Base-by-base conservation (phyloP, 2,797 vertebrate genomes). In the Squalus acanthias region DNA sequence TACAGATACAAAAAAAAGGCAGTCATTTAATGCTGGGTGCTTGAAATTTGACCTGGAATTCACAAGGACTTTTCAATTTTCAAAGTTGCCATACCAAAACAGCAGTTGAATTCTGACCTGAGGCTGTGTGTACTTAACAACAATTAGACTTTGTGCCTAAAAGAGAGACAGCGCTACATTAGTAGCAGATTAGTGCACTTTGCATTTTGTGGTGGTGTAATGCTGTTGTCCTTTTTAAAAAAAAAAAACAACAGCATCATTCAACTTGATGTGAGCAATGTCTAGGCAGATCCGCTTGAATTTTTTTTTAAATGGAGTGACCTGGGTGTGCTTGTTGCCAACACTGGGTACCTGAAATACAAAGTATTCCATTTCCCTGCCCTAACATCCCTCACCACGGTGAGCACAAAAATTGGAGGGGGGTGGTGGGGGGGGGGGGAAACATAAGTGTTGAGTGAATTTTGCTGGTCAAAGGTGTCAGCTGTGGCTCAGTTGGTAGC, bases 61-160 rank as follows among this genome's bases (percentile, higher is more conserved):
- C 89, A 65, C 12, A n/a, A 89, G 53, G 50, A 29, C 50, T 65
- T 65, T 92, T 22, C 60, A 92, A 63, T 92, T 92, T n/a, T n/a
- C 82, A 22, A 92, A 92, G 29, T 67, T 92, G 60, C 60, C 60
- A 92, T 65, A 92, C 60, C 60, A 65, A 91, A 91, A 91, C 57
- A 89, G 53, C 87, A 91, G 65, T 92, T 92, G 29, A n/a, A 65
- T 92, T 92, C 89, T 65, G 88, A 91, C 88, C 57, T 65, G 60
- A 20, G 33, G 60, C 60, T 67, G 15, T 63, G 50, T 57, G 46
- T 92, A 65, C 88, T 65, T 63, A 91, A 60, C 85, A 88, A 24
- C 88, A n/a, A 63, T 92, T 65, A 92, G 89, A 92, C 57, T 57
- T 89, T 92, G 60, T 65, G 60, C 33, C 57, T n/a, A 39, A 65